Evolutionary conservation across 2,113 vertebrate genomes (phyloP), one percentile per base, ranked within the genome.

Genomic region (Neogobius melanostomus): DNA sequence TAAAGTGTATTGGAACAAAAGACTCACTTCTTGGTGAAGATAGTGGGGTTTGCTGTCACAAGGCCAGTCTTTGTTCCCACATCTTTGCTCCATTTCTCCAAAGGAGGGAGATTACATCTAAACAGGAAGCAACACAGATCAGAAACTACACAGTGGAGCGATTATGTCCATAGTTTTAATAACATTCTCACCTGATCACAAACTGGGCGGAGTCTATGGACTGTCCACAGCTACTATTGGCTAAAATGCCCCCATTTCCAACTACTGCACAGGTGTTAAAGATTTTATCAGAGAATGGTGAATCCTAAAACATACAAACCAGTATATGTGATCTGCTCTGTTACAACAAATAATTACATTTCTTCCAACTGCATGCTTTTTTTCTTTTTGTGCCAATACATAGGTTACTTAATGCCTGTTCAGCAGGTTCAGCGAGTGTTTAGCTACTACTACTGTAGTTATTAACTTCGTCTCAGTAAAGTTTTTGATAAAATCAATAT

Each of bases 61-160:
- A 98, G 91, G 79, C 93, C 90, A 6, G 97, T 98, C 90, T 97
- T 97, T 72, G 81, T 91, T 71, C 97, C 97, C 46, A 98, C 96
- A 66, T 98, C 93, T 88, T 88, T 90, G 81, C 87, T 90, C 80
- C 91, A 59, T 94, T 93, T 1, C 3, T 65, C 79, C 51, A 93
- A 84, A 74, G 97, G 97, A 48, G 97, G 96, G 3, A 98, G 93
- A 89, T 99, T 99, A 84, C 96, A 99, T 79, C 97, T 98, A 89
- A 75, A 66, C 17, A 57, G 51, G 79, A 64, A 45, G 28, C 43
- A 43, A 42, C 12, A 14, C 7, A 1, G 28, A 36, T 36, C 28
- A 36, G 28, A 36, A 5, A 36, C 28, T 36, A 36, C 28, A 36
- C 28, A 36, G 28, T 36, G 28, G 28, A 36, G 1, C 28, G 28